Evolutionary conservation across 2,888 invertebrate genomes (phyloP), one percentile per base, ranked within the genome.

Genomic region (Drosophila helvetica): DNA sequence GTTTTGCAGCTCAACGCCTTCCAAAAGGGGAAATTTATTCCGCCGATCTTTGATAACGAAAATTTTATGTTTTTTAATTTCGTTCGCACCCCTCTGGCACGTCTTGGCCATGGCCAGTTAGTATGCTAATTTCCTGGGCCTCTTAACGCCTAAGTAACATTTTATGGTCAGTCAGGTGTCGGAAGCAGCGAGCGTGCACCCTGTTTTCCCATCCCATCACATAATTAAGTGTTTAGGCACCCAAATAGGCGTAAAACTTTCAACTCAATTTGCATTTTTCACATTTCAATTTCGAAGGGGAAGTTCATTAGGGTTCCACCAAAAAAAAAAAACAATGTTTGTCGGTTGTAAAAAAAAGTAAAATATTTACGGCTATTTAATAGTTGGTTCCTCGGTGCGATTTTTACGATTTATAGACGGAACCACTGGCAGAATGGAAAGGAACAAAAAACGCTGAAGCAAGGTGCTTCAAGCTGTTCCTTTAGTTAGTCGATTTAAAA

Each of bases 221-320:
- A 65, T 88, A 84, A 86, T 86, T 88, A 86, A 88, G 82, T 84
- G 82, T 82, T 86, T 82, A 88, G 82, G 72, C 74, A 71, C 67
- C 62, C 79, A 85, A 80, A 74, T 63, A 79, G 85, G 80, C 86
- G 83, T 79, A 69, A 79, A 81, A 75, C 74, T 76, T 55, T 66
- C 78, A 80, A 68, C 82, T 87, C 88, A 80, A 89, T 89, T 89
- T 89, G 80, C 89, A 90, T 89, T 85, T 86, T 75, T 51, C 56
- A 67, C 75, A 52, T 80, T 74, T 80, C 62, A 74, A 70, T 80
- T 79, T 22, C 9, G 58, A 63, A 25, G 57, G 52, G 42, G 15
- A 45, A 25, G 53, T 53, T 47, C 18, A 5, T 38, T 48, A n/a
- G 30, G 8, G 17, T 10, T 38, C 38, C 7, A n/a, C 6, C 38